Evolutionary conservation across 2,888 invertebrate genomes (phyloP), one percentile per base, ranked within the genome.

Genomic region (Drosophila pseudotalamancana): DNA sequence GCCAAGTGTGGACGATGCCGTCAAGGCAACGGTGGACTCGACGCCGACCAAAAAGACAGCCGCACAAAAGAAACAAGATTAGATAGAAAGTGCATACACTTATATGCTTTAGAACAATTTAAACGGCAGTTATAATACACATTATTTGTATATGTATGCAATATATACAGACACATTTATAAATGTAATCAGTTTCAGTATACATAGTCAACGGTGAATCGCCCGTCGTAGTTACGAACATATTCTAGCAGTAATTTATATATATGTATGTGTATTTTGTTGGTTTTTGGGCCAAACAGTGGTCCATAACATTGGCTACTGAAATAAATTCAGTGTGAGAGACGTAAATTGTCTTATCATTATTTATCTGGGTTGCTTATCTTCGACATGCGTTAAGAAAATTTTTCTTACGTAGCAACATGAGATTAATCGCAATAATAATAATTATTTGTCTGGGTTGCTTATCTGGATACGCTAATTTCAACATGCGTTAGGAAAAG

Each of bases 11-110:
- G 19, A 23, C 1, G 43, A 18, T 9, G 18, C 18, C 27, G 5
- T 32, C 40, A 32, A 48, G 18, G 46, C 46, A 25, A 53, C 34
- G 16, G 29, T 69, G n/a, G 55, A 51, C 16, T 25, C 64, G 32
- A 55, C 73, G 29, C 55, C 69, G 12, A 66, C 62, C 62, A 71
- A 77, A 49, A 91, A 91, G 78, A 72, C 90, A 31, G 78, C 87
- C 35, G 86, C 83, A 42, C 88, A 89, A 71, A 91, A 91, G 78
- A 91, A 91, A 61, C 72, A 89, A 66, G 91, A 91, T 72, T 91
- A 91, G 62, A 54, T 56, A 51, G 37, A 29, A 37, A 18, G 37
- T 34, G 37, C 37, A 55, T 55, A 34, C 34, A 23, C 35, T n/a
- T 18, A 45, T 40, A 50, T 62, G 48, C 55, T 67, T 57, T 73